phyloP scores from a whole-genome alignment of 2,797 vertebrate species.

The Argya squamiceps region DNA sequence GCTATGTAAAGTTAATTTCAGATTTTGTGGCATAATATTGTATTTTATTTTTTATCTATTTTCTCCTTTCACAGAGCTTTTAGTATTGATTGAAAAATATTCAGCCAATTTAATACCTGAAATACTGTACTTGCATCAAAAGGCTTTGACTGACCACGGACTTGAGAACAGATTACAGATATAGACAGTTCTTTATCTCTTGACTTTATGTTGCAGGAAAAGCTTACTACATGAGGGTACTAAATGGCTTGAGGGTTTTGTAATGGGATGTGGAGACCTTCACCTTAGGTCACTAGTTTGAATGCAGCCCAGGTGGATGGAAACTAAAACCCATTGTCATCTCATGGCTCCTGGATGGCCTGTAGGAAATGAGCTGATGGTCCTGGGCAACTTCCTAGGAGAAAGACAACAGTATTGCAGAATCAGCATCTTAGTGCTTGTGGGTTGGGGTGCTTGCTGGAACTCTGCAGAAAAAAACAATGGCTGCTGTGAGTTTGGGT shows the following conservation, averaged over 20 bases:
- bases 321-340: slow-evolving; percentile 65
- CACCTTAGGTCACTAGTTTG: slow-evolving; percentile 63
- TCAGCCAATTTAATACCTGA: neutral
- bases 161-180: slow-evolving; percentile 26
- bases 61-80: neutral
- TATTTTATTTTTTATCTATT: neutral
- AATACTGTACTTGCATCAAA: neutral
- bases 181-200: neutral
- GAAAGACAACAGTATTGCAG: neutral
- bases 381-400: neutral
- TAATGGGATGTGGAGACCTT: slow-evolving; percentile 68
- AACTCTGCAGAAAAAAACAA: neutral
- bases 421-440: neutral
- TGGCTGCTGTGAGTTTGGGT: neutral
- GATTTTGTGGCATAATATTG: neutral
- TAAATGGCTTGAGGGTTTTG: slow-evolving; percentile 31
- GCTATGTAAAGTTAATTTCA: neutral
- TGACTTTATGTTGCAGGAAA: neutral
- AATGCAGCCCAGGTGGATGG: slow-evolving; percentile 64
- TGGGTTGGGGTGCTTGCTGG: neutral
- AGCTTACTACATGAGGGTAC: neutral
- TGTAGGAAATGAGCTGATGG: slow-evolving; percentile 63
- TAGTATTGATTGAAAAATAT: slow-evolving; percentile 13
- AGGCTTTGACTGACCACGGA: neutral
- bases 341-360: slow-evolving; percentile 29